Percentiles rank a stretch among this genome's conserved stretches.
phyloP scores from a whole-genome alignment of 1,140 invertebrate species.

The Euglossa dilemma region DNA sequence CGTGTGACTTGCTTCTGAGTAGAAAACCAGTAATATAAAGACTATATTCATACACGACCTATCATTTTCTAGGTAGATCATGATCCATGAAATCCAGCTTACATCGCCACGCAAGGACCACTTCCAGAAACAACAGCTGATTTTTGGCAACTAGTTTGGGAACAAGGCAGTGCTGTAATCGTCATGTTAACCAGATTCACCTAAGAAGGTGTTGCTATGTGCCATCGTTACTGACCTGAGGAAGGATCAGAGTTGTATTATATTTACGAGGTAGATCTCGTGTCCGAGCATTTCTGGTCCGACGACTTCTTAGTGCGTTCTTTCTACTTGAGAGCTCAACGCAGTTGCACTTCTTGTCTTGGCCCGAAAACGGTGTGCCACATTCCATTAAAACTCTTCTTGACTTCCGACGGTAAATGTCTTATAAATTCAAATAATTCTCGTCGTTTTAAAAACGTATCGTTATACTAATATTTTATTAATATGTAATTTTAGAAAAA shows the following conservation, averaged over 20 bases:
- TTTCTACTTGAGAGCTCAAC: constrained; percentile 99
- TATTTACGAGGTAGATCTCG: constrained; percentile 99
- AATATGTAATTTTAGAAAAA: constrained; percentile 91
- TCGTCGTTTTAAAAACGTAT: not conserved
- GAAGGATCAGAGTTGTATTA: constrained; percentile 98
- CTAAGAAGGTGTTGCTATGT: constrained; percentile 95
- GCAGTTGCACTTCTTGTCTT: constrained; percentile 99
- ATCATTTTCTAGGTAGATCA: constrained; percentile 92
- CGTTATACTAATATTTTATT: too few relatives aligned
- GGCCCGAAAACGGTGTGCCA: constrained; percentile 96
- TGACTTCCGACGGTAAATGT: constrained; percentile 94
- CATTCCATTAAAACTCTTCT: constrained; percentile 95
- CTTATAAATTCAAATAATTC: not conserved
- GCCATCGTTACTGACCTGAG: constrained; percentile 97
- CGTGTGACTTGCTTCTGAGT: constrained; percentile 48
- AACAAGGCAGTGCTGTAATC: constrained; percentile 98
- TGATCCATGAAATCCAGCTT: constrained; percentile 98
- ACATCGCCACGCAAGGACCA: constrained; percentile 96
- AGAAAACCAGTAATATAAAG: too few relatives aligned
- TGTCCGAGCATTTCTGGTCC: constrained; percentile 99
- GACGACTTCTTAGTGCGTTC: constrained; percentile 99
- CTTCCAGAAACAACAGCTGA: constrained; percentile 92
- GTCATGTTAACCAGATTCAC: constrained; percentile 96
- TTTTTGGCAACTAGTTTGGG: constrained; percentile 99
- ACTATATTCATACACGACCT: not conserved